Conservation (phyloP, 2,797 vertebrate genomes). For the Tokudaia tokunoshimensis region DNA sequence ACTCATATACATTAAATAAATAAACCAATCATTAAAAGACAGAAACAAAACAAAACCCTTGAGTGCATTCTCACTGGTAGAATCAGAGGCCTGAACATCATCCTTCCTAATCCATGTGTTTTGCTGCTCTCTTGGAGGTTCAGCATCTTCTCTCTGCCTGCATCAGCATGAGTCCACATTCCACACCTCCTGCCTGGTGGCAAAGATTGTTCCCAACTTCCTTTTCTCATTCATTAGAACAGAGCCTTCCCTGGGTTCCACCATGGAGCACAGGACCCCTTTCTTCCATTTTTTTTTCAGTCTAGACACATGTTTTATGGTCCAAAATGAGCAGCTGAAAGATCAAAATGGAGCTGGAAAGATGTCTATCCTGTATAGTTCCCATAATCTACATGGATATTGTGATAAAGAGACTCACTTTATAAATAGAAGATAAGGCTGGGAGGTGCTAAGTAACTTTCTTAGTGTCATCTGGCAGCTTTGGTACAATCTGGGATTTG, state of each 20-base stretch:
- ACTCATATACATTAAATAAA: not conserved
- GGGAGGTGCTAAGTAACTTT: not conserved
- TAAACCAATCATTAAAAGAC: not conserved
- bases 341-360: not conserved
- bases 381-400: not conserved
- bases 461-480: not conserved
- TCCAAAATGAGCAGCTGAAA: not conserved
- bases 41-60: not conserved
- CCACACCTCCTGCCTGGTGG: not conserved
- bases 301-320: rapidly evolving
- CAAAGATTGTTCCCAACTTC: not conserved
- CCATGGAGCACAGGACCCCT: not conserved
- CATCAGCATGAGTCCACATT: too few relatives aligned
- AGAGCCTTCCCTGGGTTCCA: not conserved
- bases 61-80: not conserved
- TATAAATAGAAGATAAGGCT: not conserved
- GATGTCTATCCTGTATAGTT: not conserved
- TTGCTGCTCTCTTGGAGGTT: not conserved
- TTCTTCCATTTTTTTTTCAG: not conserved
- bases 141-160: too few relatives aligned
- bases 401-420: not conserved
- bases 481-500: not conserved
- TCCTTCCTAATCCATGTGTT: not conserved
- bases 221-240: not conserved
- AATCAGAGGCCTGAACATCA: not conserved